Evolutionary conservation across 2,888 invertebrate genomes (phyloP).

Genomic region (Ceraclea dissimilis): DNA sequence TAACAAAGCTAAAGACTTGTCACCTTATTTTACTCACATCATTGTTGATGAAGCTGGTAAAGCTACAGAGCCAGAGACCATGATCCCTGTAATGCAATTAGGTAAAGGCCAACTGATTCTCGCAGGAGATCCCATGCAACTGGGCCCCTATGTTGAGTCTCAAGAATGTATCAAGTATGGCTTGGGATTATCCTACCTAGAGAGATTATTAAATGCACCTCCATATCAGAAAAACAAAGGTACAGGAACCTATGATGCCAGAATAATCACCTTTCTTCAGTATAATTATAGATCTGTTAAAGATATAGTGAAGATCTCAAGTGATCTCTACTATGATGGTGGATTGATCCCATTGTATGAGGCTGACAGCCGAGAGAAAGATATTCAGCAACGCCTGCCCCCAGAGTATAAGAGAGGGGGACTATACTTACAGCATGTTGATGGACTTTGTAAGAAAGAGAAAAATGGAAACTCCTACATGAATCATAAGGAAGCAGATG

Average conservation of each 20-base stretch:
- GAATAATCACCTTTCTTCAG: not conserved
- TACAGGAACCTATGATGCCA: not conserved
- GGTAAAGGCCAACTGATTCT: constrained; percentile 61
- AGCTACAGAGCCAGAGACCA: constrained; percentile 81
- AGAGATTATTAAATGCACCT: constrained; percentile 51
- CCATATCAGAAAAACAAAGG: not conserved
- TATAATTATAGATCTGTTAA: not conserved
- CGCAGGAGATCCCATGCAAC: constrained; percentile 83
- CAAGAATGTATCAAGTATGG: constrained; percentile 57
- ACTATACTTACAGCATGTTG: not conserved
- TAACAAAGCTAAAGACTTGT: not conserved
- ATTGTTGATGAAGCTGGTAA: constrained; percentile 93
- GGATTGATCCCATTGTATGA: not conserved
- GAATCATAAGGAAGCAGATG: not conserved
- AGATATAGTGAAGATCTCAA: not conserved
- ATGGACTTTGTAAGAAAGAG: not conserved
- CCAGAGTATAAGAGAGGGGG: not conserved
- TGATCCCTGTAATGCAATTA: constrained; percentile 67
- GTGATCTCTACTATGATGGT: not conserved
- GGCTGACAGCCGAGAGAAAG: not conserved
- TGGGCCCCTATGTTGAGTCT: constrained; percentile 76
- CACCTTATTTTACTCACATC: constrained; percentile 82
- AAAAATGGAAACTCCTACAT: not conserved
- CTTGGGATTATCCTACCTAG: constrained; percentile 64
- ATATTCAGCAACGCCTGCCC: not conserved